Evolutionary conservation across 2,888 invertebrate genomes (phyloP), one percentile per base, ranked within the genome.

Genomic region (Subacronicta megacephala): DNA sequence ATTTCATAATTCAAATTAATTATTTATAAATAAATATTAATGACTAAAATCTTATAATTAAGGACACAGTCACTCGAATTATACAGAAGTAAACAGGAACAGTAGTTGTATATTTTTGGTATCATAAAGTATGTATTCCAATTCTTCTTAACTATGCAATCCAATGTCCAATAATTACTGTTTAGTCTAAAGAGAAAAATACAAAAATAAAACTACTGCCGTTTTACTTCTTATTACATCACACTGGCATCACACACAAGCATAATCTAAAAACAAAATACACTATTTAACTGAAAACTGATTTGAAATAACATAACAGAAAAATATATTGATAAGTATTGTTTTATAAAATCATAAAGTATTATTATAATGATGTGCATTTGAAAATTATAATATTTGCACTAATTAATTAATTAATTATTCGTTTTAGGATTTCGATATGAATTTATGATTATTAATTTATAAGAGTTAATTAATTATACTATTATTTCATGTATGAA

Each of bases 1-100:
- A 82, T 78, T 83, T 74, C 53, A 77, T 77, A 72, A 41, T 62
- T 44, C 29, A 33, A 53, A 60, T 46, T 64, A 53, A 60, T 46
- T 64, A 65, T 60, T 52, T 46, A 62, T 70, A 70, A 75, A 70
- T 79, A 72, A 76, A 77, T 79, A 82, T 69, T 66, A 83, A 72
- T 78, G 78, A 77, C 81, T 85, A 81, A 72, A 61, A 70, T 52
- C 61, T 67, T 66, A 73, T 26, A 55, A 52, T 56, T 51, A 72
- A 13, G 46, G 45, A 67, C 44, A 52, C 56, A 49, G 50, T 51
- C 52, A 62, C 13, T 47, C 50, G 83, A 84, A 56, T 37, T 51
- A 51, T 51, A 52, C n/a, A 26, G 15, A 40, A 31, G 7, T 38
- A 6, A 37, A 35, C n/a, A n/a, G 41, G 40, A 55, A 57, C 46